These are phyloP conservation scores for Channa striata DNA, from an alignment of 2,797 vertebrate genomes.

Conservation along the genomic window DNA sequence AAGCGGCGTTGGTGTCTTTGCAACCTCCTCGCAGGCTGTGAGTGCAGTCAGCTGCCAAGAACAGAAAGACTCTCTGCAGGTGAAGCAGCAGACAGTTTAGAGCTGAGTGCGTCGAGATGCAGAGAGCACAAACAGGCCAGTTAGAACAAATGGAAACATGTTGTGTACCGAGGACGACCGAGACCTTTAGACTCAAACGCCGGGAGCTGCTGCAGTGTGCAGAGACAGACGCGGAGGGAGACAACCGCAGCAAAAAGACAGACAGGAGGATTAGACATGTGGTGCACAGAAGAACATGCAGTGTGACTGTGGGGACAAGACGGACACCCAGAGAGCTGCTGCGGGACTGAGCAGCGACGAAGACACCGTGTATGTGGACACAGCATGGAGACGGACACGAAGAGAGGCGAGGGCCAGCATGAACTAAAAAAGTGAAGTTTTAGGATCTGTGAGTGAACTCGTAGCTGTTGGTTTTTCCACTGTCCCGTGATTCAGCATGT, in stretches of 20 bases:
- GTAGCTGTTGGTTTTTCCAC: too few species aligned
- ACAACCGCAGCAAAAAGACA: neutral
- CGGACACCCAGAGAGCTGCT: too few species aligned
- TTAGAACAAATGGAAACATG: slow-evolving; percentile 60
- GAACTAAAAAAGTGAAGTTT: too few species aligned
- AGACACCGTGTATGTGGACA: too few species aligned
- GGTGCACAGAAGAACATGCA: neutral
- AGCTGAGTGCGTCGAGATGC: slow-evolving; percentile 33
- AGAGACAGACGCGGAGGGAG: neutral
- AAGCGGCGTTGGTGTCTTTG: neutral
- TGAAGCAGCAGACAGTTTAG: slow-evolving; percentile 42
- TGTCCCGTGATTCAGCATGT: too few species aligned
- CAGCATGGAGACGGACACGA: too few species aligned
- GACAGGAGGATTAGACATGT: neutral
- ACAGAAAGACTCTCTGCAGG: slow-evolving; percentile 49
- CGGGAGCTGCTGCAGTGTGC: slow-evolving; percentile 34
- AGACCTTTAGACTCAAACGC: slow-evolving; percentile 48
- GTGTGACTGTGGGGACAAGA: too few species aligned
- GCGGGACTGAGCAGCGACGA: too few species aligned
- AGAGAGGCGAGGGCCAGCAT: too few species aligned
- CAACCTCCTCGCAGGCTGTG: slow-evolving; percentile 22
- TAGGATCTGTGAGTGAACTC: too few species aligned
- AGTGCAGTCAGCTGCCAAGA: slow-evolving; percentile 18
- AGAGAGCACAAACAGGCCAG: slow-evolving; percentile 49
- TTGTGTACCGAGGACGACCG: slow-evolving; percentile 41